Conservation (phyloP, 2,113 vertebrate genomes). For the Gymnobelideus leadbeateri region DNA sequence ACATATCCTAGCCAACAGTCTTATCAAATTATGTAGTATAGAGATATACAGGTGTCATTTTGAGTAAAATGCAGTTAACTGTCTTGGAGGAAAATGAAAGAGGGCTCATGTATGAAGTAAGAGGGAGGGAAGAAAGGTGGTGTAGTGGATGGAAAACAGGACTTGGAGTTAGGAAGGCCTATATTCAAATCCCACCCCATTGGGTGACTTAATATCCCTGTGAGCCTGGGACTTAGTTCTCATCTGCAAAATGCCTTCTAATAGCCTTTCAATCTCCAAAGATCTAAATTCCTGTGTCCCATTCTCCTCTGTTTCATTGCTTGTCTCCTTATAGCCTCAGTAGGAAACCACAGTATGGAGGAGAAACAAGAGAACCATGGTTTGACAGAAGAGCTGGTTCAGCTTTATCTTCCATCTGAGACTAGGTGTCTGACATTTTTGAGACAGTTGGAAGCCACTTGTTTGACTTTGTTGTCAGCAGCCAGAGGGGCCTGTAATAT, state of each 20-base stretch:
- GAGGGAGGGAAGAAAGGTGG: neutral
- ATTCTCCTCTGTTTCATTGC: no score
- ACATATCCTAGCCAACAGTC: neutral
- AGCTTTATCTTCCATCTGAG: neutral
- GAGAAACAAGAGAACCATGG: no score
- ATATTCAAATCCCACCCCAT: neutral
- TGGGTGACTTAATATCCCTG: neutral
- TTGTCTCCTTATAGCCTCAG: no score
- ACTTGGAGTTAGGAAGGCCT: neutral
- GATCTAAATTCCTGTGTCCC: no score
- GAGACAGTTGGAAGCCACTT: no score
- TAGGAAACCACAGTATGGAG: no score
- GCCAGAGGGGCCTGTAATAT: no score
- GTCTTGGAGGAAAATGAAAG: neutral
- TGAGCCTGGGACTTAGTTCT: no score
- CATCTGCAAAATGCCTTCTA: no score
- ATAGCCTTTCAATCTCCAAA: neutral
- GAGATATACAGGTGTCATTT: conserved; percentile 1
- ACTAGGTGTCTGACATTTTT: neutral
- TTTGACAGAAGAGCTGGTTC: neutral
- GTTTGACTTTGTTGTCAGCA: no score
- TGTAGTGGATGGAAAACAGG: neutral
- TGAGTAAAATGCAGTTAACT: conserved; percentile 6
- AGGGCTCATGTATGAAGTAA: neutral
- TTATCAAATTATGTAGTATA: neutral